These are phyloP conservation scores for Crotalus horridus DNA, from an alignment of 2,113 vertebrate genomes.

Conservation along the genomic window DNA sequence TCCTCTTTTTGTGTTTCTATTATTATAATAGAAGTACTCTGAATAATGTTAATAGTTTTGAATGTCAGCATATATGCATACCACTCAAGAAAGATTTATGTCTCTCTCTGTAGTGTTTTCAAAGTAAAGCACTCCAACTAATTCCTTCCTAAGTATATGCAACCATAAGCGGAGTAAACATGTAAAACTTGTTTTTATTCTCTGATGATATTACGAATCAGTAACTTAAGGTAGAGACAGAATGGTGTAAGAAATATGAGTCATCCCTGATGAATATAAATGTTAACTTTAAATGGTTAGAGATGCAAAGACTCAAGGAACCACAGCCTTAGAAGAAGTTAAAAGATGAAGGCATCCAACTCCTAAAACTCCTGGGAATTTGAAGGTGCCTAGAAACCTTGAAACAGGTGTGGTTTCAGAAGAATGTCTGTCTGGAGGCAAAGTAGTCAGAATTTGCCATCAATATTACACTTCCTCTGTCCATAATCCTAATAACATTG, in stretches of 20 bases:
- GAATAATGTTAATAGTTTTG: background rate
- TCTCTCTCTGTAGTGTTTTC: background rate
- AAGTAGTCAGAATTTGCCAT: constrained; percentile 41
- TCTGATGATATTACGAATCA: background rate
- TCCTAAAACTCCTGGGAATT: background rate
- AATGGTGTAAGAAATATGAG: background rate
- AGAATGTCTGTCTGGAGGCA: constrained; percentile 47
- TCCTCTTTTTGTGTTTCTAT: background rate
- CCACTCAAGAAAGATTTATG: background rate
- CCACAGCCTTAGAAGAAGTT: background rate
- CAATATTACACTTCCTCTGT: constrained; percentile 56
- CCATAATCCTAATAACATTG: constrained; percentile 24
- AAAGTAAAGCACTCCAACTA: background rate
- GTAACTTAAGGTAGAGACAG: background rate
- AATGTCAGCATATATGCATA: background rate
- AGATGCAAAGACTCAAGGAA: background rate
- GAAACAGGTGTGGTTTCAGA: constrained; percentile 44
- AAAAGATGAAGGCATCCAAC: background rate
- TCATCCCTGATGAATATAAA: background rate
- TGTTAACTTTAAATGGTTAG: background rate
- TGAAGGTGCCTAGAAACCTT: background rate
- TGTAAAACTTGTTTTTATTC: constrained; percentile 4
- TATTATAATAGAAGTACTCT: background rate
- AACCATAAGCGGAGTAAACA: background rate
- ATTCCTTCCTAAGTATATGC: background rate